Evolutionary conservation across 2,113 vertebrate species (phyloP).

Genomic region (Chelonoidis abingdonii): DNA sequence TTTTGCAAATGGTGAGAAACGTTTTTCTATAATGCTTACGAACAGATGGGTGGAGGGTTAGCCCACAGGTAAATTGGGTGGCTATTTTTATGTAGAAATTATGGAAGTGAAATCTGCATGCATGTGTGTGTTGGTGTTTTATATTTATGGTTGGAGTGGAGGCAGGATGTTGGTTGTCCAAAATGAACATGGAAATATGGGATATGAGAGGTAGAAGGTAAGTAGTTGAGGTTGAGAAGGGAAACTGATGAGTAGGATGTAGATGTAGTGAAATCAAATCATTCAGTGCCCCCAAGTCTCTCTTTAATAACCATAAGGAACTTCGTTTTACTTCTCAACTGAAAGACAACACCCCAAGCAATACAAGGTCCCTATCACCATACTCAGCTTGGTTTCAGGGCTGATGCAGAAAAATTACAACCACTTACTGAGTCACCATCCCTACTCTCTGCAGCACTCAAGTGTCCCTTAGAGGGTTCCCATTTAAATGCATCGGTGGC

Average conservation of each 20-base stretch:
- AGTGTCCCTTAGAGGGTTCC: not conserved
- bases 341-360: not conserved
- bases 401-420: not conserved
- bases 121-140: fast-evolving
- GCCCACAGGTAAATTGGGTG: fast-evolving
- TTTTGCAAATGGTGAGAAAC: not conserved
- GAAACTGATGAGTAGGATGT: not conserved
- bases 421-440: not conserved
- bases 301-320: not conserved
- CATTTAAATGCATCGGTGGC: not conserved
- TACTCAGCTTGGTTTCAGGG: slow-evolving; percentile 10
- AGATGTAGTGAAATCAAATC: not conserved
- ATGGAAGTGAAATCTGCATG: not conserved
- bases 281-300: not conserved
- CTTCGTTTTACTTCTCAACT: not conserved
- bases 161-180: not conserved
- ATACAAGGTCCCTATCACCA: not conserved
- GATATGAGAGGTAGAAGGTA: not conserved
- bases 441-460: not conserved
- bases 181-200: too few species aligned
- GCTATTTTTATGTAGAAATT: not conserved
- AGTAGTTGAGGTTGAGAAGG: not conserved
- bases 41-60: not conserved
- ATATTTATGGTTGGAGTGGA: not conserved
- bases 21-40: not conserved